A percentile compares a stretch with the other conserved stretches of the same genome.
These are phyloP conservation scores for Linurgus olivaceus DNA, from an alignment of 2,797 vertebrate species.

Conservation along the genomic window DNA sequence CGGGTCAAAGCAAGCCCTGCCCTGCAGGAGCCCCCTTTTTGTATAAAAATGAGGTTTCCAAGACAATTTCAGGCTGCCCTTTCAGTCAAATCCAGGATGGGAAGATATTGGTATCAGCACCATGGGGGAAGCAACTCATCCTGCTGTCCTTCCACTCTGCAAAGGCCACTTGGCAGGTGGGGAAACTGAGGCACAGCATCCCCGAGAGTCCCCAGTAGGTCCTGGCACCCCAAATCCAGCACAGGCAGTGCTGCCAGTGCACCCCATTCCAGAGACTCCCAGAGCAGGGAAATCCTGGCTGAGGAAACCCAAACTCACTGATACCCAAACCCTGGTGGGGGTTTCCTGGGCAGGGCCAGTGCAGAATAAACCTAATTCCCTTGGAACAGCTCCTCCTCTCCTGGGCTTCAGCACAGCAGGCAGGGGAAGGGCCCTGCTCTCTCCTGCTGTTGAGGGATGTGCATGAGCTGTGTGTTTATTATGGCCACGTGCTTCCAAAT, in stretches of 20 bases:
- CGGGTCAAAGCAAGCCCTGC: background rate
- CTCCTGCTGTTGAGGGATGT: fast-evolving
- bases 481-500: background rate
- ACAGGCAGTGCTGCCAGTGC: fast-evolving
- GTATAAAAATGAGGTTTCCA: background rate
- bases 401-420: background rate
- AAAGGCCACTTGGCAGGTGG: background rate
- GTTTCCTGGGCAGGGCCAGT: fast-evolving
- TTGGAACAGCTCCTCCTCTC: background rate
- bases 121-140: fast-evolving
- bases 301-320: background rate
- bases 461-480: background rate
- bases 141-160: background rate
- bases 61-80: background rate
- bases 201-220: fast-evolving
- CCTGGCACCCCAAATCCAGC: background rate
- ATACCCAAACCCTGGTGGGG: fast-evolving
- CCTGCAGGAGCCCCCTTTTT: background rate
- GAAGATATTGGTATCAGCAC: background rate
- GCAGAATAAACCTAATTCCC: background rate
- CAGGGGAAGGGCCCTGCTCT: background rate
- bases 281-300: background rate
- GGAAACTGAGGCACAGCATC: background rate
- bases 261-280: background rate
- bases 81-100: background rate